These are phyloP conservation scores for Drosophila setosimentum DNA, from an alignment of 2,888 invertebrate genomes.

Conservation along the genomic window DNA sequence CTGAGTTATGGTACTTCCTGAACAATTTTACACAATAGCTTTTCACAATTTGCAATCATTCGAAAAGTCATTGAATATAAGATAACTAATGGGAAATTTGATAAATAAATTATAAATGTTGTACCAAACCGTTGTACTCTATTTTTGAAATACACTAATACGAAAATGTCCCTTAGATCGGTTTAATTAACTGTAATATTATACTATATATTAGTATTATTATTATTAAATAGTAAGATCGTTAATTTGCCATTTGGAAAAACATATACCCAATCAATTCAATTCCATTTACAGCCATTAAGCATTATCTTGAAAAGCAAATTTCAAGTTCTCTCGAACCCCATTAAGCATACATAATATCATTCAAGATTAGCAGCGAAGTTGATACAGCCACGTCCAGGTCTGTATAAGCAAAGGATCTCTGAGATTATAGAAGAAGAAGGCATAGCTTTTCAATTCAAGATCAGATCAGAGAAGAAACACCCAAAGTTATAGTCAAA, in stretches of 20 bases:
- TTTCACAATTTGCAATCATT: slow-evolving; percentile 16
- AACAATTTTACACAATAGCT: slow-evolving; percentile 23
- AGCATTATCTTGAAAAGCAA: not conserved
- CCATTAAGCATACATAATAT: no score
- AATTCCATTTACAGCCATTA: not conserved
- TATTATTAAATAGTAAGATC: not conserved
- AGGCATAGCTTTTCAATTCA: not conserved
- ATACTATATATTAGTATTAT: not conserved
- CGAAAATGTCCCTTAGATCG: no score
- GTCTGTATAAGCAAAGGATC: not conserved
- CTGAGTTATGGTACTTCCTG: slow-evolving; percentile 15
- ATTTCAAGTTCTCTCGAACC: not conserved
- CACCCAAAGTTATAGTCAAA: not conserved
- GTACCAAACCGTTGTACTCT: not conserved
- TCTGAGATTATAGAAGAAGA: not conserved
- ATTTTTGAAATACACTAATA: not conserved
- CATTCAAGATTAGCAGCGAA: not conserved
- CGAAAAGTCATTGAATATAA: slow-evolving; percentile 6
- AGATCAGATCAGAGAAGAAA: not conserved
- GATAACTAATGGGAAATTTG: not conserved
- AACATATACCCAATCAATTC: not conserved
- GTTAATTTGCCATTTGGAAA: not conserved
- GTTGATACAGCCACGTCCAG: not conserved
- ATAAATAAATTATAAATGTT: not conserved
- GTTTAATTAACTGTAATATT: not conserved